Percentiles rank a stretch among this genome's conserved stretches.
Conservation (phyloP, 2,888 invertebrate genomes). For the Pimpla rufipes region DNA sequence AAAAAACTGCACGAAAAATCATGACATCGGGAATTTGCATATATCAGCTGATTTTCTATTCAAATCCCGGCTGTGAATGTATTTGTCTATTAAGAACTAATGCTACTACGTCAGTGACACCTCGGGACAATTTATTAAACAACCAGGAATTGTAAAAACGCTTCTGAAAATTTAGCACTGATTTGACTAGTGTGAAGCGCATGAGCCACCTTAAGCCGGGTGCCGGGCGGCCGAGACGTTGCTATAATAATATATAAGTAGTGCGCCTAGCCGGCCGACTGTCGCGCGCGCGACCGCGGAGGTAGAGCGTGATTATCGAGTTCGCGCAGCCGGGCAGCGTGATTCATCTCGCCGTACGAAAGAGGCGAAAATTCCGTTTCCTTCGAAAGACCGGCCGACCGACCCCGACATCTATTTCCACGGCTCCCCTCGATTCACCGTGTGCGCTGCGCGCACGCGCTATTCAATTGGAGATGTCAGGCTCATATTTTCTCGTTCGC, state of each 20-base stretch:
- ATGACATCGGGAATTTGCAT: no score
- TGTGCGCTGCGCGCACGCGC: not conserved
- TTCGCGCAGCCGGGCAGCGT: not conserved
- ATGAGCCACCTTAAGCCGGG: no score
- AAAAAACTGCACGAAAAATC: no score
- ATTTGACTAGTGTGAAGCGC: no score
- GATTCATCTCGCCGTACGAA: constrained; percentile 42
- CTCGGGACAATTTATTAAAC: no score
- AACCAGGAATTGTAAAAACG: no score
- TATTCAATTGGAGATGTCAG: constrained; percentile 17
- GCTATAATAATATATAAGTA: not conserved
- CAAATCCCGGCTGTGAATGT: no score
- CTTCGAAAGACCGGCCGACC: constrained; percentile 60
- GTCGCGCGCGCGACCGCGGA: no score
- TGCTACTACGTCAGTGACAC: no score
- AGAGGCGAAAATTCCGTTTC: constrained; percentile 67
- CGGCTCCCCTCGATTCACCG: constrained; percentile 21
- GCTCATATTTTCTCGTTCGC: constrained; percentile 10
- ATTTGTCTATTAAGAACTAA: no score
- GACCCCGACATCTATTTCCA: constrained; percentile 69
- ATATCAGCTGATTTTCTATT: no score
- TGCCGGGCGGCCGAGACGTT: not conserved
- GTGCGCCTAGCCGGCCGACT: not conserved
- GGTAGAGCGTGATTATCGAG: constrained; percentile 19
- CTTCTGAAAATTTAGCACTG: no score